phyloP scores from a whole-genome alignment of 2,113 vertebrate genomes.

The Hemiscyllium ocellatum region DNA sequence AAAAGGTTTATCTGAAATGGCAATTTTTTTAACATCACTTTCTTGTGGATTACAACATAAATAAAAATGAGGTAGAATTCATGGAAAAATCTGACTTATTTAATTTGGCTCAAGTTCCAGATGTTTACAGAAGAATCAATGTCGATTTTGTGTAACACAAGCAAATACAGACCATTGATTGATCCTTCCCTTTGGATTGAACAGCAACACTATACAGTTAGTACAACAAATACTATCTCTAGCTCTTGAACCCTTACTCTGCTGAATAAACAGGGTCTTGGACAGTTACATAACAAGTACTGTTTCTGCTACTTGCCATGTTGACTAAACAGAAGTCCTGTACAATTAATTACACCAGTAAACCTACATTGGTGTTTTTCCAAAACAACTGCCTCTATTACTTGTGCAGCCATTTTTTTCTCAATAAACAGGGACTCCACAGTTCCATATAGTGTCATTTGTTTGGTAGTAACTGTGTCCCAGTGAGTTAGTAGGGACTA shows the following conservation, averaged over 20 bases:
- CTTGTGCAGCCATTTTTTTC: neutral
- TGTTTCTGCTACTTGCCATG: neutral
- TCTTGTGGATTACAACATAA: neutral
- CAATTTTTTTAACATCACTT: neutral
- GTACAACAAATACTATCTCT: neutral
- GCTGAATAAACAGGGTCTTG: slow-evolving; percentile 8
- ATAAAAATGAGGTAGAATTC: slow-evolving; percentile 24
- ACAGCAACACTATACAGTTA: slow-evolving; percentile 12
- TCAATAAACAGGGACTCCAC: neutral
- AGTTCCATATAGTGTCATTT: neutral
- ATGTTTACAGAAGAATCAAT: slow-evolving; percentile 13
- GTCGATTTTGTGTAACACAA: slow-evolving; percentile 27
- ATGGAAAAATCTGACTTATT: slow-evolving; percentile 8
- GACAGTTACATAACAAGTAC: neutral
- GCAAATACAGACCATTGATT: slow-evolving; percentile 23
- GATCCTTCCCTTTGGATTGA: neutral
- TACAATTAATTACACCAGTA: slow-evolving; percentile 21
- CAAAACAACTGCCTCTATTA: slow-evolving; percentile 5
- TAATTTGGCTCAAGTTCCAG: slow-evolving; percentile 25
- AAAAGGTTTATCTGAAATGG: neutral
- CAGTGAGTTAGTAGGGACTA: neutral
- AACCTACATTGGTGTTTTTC: slow-evolving; percentile 3
- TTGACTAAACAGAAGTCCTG: neutral
- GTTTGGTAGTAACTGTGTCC: neutral
- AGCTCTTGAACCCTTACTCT: slow-evolving; percentile 7